Base-by-base conservation (phyloP, 2,888 invertebrate genomes). In the Amphipyra berbera region DNA sequence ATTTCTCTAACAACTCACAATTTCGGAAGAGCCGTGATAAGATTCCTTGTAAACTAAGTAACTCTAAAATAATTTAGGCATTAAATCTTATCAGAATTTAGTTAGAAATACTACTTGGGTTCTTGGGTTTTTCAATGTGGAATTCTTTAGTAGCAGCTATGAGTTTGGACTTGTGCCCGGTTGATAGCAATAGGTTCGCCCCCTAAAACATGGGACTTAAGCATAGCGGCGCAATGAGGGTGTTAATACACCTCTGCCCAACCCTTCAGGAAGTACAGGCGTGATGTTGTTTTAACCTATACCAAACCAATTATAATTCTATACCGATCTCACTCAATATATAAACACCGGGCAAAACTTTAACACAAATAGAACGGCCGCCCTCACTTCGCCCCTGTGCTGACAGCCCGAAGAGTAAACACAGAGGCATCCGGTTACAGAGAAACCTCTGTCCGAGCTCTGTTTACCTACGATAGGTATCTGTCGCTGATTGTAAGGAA, bases 401-500 rank as follows among this genome's bases (percentile, higher is more conserved):
- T 49, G 52, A 14, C 47, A 40, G 35, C 37, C 52, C 40, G 15
- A 47, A 35, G 44, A n/a, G 53, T 54, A 74, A 67, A 76, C 41
- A 68, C 30, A 30, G 33, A 50, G 48, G 61, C 61, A 60, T 75
- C 59, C 7, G 54, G 50, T 72, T 72, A 60, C 68, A 52, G n/a
- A 35, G 47, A 30, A 59, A 61, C 64, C 64, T 48, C 41, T 30
- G 42, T 14, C 40, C 14, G 13, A 33, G 45, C 42, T 13, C 4
- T 73, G 60, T 73, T 75, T 70, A 40, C 56, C 13, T 40, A 58
- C 35, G 33, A 37, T 59, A 41, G 49, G 42, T 27, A 37, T n/a
- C 30, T 21, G 45, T 54, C 12, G 45, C 40, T 58, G 50, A 68
- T 63, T 55, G 55, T 48, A 21, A 53, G 35, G 21, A 12, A 47